These are phyloP conservation scores for Daubentonia madagascariensis DNA, from an alignment of 2,113 vertebrate species.

Conservation along the genomic window DNA sequence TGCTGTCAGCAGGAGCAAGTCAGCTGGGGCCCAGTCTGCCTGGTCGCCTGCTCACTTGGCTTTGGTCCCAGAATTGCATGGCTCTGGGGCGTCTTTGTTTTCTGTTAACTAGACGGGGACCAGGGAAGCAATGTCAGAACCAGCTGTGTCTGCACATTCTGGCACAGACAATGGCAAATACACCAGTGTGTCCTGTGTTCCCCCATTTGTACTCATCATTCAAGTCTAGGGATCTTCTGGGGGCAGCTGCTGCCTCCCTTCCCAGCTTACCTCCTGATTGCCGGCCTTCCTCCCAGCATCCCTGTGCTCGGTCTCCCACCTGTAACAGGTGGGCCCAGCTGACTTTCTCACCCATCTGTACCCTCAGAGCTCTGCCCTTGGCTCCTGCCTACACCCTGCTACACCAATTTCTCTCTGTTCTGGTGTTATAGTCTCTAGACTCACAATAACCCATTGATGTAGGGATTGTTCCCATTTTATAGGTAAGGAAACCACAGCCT, in stretches of 20 bases:
- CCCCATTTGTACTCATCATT: background rate
- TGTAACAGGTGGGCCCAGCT: background rate
- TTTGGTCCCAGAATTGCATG: background rate
- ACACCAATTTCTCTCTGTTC: background rate
- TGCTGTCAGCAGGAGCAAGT: background rate
- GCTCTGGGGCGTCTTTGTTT: conserved; percentile 35
- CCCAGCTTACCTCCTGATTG: background rate
- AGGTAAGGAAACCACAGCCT: background rate
- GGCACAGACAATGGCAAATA: background rate
- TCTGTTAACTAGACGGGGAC: background rate
- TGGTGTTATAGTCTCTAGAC: rapidly evolving
- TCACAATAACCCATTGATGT: rapidly evolving
- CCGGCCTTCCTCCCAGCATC: background rate
- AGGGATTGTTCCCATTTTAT: background rate
- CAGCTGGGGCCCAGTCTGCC: background rate
- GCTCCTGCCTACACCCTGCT: background rate
- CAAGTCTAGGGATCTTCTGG: background rate
- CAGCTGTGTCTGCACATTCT: background rate
- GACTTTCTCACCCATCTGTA: background rate
- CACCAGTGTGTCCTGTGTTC: background rate
- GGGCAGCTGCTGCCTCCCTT: background rate
- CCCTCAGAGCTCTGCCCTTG: background rate
- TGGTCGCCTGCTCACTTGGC: background rate
- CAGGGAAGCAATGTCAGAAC: background rate
- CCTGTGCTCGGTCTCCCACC: background rate